These are phyloP conservation scores for Cydia strobilella DNA, from an alignment of 1,140 invertebrate species.

Conservation along the genomic window DNA sequence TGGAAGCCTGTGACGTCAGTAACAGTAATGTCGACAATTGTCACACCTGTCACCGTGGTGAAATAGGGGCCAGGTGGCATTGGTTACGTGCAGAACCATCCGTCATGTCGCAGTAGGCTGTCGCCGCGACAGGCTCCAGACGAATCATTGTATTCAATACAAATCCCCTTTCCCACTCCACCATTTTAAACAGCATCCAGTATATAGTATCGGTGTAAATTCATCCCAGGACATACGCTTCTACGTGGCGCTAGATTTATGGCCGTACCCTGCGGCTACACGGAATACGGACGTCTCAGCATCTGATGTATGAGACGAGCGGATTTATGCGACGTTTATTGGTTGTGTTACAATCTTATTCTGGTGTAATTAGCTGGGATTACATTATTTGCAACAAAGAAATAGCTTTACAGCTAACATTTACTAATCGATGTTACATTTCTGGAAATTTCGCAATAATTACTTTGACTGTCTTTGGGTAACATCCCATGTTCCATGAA, in stretches of 20 bases:
- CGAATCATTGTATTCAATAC: not conserved
- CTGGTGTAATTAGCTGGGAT: conserved; percentile 32
- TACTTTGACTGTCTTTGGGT: too few species aligned
- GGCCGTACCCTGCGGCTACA: conserved; percentile 49
- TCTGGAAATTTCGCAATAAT: too few species aligned
- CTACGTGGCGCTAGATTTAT: conserved; percentile 55
- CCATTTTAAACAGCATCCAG: not conserved
- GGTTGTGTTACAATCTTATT: conserved; percentile 48
- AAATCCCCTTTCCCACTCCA: not conserved
- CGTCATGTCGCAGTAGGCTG: conserved; percentile 54
- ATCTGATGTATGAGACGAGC: conserved; percentile 53
- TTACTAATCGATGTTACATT: too few species aligned
- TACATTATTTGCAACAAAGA: not conserved
- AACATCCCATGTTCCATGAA: not conserved
- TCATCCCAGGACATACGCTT: conserved; percentile 42
- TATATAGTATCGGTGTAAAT: conserved; percentile 42
- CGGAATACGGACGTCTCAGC: conserved; percentile 48
- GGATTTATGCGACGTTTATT: conserved; percentile 66
- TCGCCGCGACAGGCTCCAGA: conserved; percentile 39
- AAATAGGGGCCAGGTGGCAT: conserved; percentile 21
- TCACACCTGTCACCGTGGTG: too few species aligned
- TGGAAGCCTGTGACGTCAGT: too few species aligned
- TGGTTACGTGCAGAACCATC: conserved; percentile 44
- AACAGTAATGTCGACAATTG: too few species aligned
- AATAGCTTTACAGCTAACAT: too few species aligned